phyloP scores from a whole-genome alignment of 2,113 vertebrate genomes.

The Columba livia region DNA sequence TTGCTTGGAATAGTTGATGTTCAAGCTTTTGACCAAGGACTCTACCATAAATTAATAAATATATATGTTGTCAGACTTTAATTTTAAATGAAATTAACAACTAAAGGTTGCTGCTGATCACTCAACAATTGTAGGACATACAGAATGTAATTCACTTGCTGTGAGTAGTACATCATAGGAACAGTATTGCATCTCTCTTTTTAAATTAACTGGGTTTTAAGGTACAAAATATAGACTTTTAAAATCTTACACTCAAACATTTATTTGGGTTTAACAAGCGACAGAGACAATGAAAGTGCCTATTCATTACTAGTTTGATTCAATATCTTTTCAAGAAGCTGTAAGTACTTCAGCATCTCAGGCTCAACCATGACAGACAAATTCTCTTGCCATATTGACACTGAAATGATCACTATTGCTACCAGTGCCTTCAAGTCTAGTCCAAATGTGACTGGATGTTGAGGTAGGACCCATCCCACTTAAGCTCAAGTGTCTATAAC shows the following conservation, averaged over 20 bases:
- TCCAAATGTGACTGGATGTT: background rate
- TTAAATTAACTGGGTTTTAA: background rate
- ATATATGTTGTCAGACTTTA: background rate
- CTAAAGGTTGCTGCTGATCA: background rate
- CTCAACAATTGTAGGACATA: rapidly evolving
- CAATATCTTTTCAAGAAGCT: background rate
- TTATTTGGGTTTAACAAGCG: background rate
- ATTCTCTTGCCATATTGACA: background rate
- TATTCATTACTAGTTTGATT: background rate
- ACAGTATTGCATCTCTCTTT: background rate
- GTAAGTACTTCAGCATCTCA: background rate
- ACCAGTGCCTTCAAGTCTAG: background rate
- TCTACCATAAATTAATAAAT: background rate
- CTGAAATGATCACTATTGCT: background rate
- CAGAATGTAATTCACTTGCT: background rate
- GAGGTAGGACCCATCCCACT: background rate
- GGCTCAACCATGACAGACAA: background rate
- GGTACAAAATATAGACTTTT: background rate
- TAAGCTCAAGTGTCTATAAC: background rate
- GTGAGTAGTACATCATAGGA: background rate
- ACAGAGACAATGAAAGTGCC: background rate
- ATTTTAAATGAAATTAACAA: background rate
- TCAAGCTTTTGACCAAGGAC: background rate
- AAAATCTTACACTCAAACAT: background rate
- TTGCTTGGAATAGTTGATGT: background rate